These are phyloP conservation scores for Lagocephalus sceleratus DNA, from an alignment of 2,797 vertebrate genomes.

Conservation along the genomic window DNA sequence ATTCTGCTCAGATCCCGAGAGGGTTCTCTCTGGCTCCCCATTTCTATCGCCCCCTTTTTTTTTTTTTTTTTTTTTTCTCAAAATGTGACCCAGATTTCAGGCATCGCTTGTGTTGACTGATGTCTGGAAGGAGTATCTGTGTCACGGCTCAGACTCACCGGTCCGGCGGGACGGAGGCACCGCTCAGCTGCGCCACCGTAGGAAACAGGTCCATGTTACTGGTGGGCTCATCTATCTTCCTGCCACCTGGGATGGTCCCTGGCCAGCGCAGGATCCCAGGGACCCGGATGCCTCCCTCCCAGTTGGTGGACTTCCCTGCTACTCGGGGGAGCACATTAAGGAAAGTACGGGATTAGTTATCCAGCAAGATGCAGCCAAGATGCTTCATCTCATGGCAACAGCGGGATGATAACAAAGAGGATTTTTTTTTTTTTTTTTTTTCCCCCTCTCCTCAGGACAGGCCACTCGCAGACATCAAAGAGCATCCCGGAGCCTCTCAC, in stretches of 20 bases:
- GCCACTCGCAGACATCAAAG: constrained; percentile 8
- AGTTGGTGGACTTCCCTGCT: constrained; percentile 89
- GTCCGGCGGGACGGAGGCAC: constrained; percentile 72
- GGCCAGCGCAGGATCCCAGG: constrained; percentile 84
- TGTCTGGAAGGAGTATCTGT: constrained; percentile 8
- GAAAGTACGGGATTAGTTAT: background rate
- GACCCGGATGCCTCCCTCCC: constrained; percentile 90
- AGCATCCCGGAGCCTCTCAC: background rate
- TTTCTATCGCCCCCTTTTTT: too few species aligned
- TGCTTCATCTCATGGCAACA: background rate
- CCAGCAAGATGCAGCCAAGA: background rate
- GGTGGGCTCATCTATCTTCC: constrained; percentile 74
- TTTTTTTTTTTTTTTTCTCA: too few species aligned
- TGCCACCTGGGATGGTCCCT: constrained; percentile 61
- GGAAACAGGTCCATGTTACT: constrained; percentile 95
- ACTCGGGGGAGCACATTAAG: constrained; percentile 16
- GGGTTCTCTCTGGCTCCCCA: too few species aligned
- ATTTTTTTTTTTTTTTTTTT: background rate
- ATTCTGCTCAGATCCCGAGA: background rate
- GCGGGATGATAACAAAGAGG: background rate
- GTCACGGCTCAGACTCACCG: constrained; percentile 69
- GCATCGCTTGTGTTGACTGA: constrained; percentile 21
- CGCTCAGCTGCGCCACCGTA: constrained; percentile 76
- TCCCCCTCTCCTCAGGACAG: constrained; percentile 2
- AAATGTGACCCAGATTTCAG: constrained; percentile 34